Base-by-base conservation (phyloP, 2,113 vertebrate genomes). In the Tamias sibiricus region DNA sequence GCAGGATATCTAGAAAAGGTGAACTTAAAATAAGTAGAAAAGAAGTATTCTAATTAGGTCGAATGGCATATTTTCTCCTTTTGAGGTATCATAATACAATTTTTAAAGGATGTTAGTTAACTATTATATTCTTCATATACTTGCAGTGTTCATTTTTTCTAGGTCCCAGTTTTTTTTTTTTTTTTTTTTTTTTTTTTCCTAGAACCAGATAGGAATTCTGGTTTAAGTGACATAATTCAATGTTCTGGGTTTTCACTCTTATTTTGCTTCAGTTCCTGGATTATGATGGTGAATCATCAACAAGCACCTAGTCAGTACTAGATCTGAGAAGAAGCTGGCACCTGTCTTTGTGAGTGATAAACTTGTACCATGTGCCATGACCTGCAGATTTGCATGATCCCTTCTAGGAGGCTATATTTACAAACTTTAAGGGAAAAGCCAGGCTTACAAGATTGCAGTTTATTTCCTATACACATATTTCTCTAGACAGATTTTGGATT, bases 171-270 rank as follows among this genome's bases (percentile, higher is more conserved):
- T 96, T 40, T 96, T 40, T 44, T 97, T 89, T 96, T 40, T 44
- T 97, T 89, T 93, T 96, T 40, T 96, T 40, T 44, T 97, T 89
- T 93, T 96, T 40, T 96, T 40, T 44, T 97, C 86, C 28, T 8
- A 90, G 44, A 86, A 69, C 6, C 32, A 81, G 52, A 77, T n/a
- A 30, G 17, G 26, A 10, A 71, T 74, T 95, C 64, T 89, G 24
- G 11, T 59, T 93, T 94, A 89, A 82, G 37, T 83, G 68, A 87
- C 20, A 69, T 11, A 74, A 75, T 69, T 91, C 24, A 10, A n/a
- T n/a, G 8, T 82, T 86, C 47, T 74, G 71, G 72, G 35, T 76
- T 95, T n/a, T 94, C n/a, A 57, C 4, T 30, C 54, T 66, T 90
- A 28, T 57, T 62, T 16, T 93, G 9, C 75, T 81, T 87, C 8